A percentile compares a stretch with the other conserved stretches of the same genome.
Evolutionary conservation across 2,113 vertebrate species (phyloP).

Genomic region (Chinchilla lanigera): DNA sequence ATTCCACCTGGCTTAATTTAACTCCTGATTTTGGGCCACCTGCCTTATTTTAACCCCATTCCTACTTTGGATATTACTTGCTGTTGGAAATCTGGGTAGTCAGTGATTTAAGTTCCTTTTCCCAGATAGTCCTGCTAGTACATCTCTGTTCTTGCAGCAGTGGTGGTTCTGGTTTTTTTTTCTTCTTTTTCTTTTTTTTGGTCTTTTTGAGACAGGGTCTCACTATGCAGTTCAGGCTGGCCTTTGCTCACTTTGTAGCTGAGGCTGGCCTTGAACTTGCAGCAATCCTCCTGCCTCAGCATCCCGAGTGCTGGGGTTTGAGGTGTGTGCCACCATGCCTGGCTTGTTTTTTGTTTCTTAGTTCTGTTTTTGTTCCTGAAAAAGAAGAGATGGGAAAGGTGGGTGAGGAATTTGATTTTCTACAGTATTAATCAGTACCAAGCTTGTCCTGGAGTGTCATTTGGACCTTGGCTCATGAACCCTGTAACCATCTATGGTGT

Average conservation of each 20-base stretch:
- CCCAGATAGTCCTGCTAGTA: not conserved
- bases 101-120: not conserved
- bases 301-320: no score
- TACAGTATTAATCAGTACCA: not conserved
- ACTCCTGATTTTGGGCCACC: not conserved
- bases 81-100: not conserved
- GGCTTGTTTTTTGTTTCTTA: no score
- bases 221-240: no score
- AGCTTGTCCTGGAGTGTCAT: not conserved
- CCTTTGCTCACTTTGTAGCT: no score
- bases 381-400: not conserved
- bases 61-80: not conserved
- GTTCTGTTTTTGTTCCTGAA: not conserved
- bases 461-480: not conserved
- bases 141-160: not conserved
- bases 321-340: no score
- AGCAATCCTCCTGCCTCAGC: no score
- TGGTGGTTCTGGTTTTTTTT: not conserved
- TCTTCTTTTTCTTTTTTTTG: no score
- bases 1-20: not conserved
- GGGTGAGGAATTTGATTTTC: not conserved
- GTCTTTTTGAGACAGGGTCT: no score
- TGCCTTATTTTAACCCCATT: not conserved
- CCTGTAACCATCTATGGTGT: not conserved
- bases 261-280: no score